A percentile compares a stretch with the other conserved stretches of the same genome.
These are phyloP conservation scores for Sitta europaea DNA, from an alignment of 2,113 vertebrate genomes.

Conservation along the genomic window DNA sequence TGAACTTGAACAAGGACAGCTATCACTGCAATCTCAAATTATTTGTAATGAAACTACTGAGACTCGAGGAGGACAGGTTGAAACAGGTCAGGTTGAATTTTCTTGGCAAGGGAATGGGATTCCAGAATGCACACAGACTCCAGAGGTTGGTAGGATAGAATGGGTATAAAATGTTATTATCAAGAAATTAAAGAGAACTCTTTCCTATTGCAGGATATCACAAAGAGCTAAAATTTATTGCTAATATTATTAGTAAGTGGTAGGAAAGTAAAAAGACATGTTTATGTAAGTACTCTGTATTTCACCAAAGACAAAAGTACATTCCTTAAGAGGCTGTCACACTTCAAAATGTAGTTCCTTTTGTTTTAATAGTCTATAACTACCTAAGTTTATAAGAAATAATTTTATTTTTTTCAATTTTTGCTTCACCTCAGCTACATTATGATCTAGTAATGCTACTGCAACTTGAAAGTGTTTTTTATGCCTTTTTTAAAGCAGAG, in stretches of 20 bases:
- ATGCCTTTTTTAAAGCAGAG: not conserved
- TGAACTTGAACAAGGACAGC: slow-evolving; percentile 38
- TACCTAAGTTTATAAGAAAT: not conserved
- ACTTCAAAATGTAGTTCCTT: not conserved
- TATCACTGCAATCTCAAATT: not conserved
- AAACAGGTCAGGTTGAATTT: not conserved
- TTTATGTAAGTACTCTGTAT: not conserved
- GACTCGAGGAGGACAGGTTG: not conserved
- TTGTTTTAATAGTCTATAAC: not conserved
- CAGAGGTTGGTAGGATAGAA: slow-evolving; percentile 45
- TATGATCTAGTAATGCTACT: not conserved
- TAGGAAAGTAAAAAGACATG: not conserved
- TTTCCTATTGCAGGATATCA: not conserved
- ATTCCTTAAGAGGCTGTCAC: not conserved
- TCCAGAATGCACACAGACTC: slow-evolving; percentile 51
- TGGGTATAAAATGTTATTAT: slow-evolving; percentile 79
- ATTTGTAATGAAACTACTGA: not conserved
- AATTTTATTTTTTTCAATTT: not conserved
- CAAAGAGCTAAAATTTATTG: not conserved
- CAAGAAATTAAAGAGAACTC: not conserved
- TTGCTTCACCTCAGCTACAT: not conserved
- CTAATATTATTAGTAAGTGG: not conserved
- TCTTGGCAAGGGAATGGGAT: not conserved
- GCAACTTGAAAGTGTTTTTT: not conserved
- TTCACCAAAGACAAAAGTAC: not conserved